Evolutionary conservation across 2,888 invertebrate genomes (phyloP).

Genomic region (Noctua janthe): DNA sequence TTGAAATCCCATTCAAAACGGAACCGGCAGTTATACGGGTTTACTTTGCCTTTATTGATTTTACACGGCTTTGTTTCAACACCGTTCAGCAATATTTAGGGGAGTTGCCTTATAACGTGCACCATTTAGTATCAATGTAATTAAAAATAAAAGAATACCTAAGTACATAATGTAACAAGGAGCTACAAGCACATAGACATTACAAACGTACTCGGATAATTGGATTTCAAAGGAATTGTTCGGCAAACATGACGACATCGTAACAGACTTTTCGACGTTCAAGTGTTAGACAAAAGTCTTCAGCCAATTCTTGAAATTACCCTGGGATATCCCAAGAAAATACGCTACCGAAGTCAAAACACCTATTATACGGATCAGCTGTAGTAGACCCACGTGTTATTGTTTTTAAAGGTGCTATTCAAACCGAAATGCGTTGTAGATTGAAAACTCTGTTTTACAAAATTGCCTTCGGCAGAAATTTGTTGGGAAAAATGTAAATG

Average conservation of each 20-base stretch:
- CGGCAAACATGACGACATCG: slow-evolving; percentile 64
- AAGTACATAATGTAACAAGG: slow-evolving; percentile 32
- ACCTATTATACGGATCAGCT: slow-evolving; percentile 22
- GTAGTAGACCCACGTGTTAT: neutral
- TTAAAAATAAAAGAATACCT: slow-evolving; percentile 49
- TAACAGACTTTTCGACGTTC: slow-evolving; percentile 67
- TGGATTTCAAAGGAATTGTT: slow-evolving; percentile 70
- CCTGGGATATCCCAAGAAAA: slow-evolving; percentile 65
- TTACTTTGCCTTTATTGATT: slow-evolving; percentile 61
- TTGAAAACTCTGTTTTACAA: slow-evolving; percentile 7
- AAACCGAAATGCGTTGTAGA: neutral
- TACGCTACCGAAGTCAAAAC: slow-evolving; percentile 52
- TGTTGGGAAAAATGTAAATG: neutral
- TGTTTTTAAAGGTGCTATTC: neutral
- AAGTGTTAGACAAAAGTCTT: slow-evolving; percentile 64
- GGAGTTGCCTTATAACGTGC: slow-evolving; percentile 7
- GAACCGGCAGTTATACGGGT: slow-evolving; percentile 58
- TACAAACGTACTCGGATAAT: slow-evolving; percentile 62
- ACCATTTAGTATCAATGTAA: slow-evolving; percentile 25
- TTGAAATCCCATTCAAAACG: slow-evolving; percentile 55
- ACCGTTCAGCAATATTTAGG: slow-evolving; percentile 39
- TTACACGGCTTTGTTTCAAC: slow-evolving; percentile 48
- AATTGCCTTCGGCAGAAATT: neutral
- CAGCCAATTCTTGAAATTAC: slow-evolving; percentile 61
- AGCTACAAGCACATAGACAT: slow-evolving; percentile 37